phyloP scores from a whole-genome alignment of 2,113 vertebrate genomes.

The Rhadina sibilatrix region DNA sequence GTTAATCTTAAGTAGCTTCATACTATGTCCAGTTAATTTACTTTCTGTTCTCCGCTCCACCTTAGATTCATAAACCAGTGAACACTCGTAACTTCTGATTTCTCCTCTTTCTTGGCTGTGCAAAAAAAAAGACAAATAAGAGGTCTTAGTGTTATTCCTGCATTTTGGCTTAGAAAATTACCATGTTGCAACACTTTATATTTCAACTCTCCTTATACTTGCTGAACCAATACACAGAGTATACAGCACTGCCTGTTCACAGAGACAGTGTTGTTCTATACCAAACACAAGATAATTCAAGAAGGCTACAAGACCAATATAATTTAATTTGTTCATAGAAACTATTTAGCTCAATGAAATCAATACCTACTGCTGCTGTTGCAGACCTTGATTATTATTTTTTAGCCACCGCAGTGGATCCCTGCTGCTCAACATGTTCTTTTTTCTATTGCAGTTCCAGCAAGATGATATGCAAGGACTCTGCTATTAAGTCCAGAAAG shows the following conservation, averaged over 20 bases:
- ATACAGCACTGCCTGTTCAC: background rate
- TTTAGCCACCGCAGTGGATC: background rate
- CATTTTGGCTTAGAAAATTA: background rate
- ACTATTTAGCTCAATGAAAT: background rate
- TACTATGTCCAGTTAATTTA: slow-evolving; percentile 34
- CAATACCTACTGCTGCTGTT: background rate
- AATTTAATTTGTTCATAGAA: background rate
- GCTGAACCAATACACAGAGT: background rate
- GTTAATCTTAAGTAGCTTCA: slow-evolving; percentile 75
- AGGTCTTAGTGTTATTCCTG: background rate
- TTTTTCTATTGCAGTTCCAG: background rate
- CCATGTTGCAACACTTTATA: background rate
- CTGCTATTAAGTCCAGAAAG: background rate
- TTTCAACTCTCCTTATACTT: background rate
- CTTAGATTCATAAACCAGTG: slow-evolving; percentile 56
- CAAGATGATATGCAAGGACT: background rate
- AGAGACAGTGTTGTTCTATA: fast-evolving
- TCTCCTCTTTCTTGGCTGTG: slow-evolving; percentile 63
- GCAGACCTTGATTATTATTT: background rate
- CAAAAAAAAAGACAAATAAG: slow-evolving; percentile 39
- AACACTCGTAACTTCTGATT: slow-evolving; percentile 13
- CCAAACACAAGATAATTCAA: background rate
- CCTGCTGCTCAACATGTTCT: background rate
- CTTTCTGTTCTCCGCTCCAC: slow-evolving; percentile 33
- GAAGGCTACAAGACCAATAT: background rate